Base-by-base conservation (phyloP, 2,113 vertebrate species). In the Anoplopoma fimbria region DNA sequence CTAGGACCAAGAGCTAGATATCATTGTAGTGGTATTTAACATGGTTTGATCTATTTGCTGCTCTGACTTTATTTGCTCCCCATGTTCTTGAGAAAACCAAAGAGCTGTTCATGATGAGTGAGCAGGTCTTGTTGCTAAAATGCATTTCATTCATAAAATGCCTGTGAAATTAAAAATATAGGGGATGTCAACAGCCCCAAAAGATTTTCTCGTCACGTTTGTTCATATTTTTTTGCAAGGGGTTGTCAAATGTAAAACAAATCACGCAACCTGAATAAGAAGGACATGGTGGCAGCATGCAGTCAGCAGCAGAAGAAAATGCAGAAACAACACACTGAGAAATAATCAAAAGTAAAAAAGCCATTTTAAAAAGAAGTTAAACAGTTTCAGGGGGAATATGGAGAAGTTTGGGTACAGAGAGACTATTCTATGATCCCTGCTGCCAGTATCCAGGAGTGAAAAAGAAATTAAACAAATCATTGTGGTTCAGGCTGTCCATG, bases 261-360 rank as follows among this genome's bases (percentile, higher is more conserved):
- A 73, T 21, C 62, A 29, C 33, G 25, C 25, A 31, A 38, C 81
- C 81, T 51, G 61, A 33, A 67, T 68, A 61, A 2, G 60, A 38
- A 7, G 47, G 21, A n/a, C 9, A 49, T 36, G 68, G 58, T 1
- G 3, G 58, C 49, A 13, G n/a, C 74, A 33, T 13, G 58, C 36
- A 63, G 57, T 4, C 33, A 70, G 34, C 45, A 58, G 51, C 15
- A 65, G 36, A 25, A 29, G 19, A 29, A 75, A n/a, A 17, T n/a
- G 21, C 14, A 58, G 21, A 64, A 33, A 7, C 15, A 5, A 69
- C 13, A 34, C 51, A 61, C 6, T 13, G 29, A 21, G 12, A 49
- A 27, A 25, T n/a, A n/a, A n/a, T n/a, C n/a, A 34, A 40, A 31
- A 13, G 1, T 3, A 15, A 14, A 0, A 21, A 6, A 45, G 9